Evolutionary conservation across 2,113 vertebrate genomes (phyloP).

Genomic region (Hiodon alosoides): DNA sequence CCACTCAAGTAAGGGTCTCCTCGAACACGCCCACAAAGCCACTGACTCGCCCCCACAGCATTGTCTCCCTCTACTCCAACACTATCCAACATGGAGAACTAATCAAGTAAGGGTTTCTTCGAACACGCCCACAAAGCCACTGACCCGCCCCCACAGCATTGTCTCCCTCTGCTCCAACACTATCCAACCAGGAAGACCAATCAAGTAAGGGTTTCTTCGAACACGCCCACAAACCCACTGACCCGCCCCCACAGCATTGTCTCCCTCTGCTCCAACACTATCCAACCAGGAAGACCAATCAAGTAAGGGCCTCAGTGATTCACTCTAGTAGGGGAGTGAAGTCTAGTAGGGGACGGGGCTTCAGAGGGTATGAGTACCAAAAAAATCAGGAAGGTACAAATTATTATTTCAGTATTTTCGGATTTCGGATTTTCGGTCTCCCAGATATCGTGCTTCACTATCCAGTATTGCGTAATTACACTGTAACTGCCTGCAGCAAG

Average conservation of each 20-base stretch:
- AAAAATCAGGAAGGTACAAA: no score
- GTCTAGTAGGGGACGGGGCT: neutral
- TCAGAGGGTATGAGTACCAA: no score
- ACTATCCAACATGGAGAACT: neutral
- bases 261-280: neutral
- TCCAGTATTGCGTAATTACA: neutral
- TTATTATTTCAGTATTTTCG: no score
- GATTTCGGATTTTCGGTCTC: no score
- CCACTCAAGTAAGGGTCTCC: conserved; percentile 71
- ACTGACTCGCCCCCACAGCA: neutral
- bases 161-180: neutral
- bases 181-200: neutral
- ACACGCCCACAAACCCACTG: neutral
- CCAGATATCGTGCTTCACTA: no score
- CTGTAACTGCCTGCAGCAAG: neutral
- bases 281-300: conserved; percentile 2
- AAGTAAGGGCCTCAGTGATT: neutral
- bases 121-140: neutral
- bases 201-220: no score
- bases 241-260: neutral
- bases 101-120: conserved; percentile 54
- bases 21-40: neutral
- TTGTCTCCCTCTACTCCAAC: neutral
- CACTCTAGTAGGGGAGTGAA: neutral
- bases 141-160: neutral